phyloP scores from a whole-genome alignment of 1,140 invertebrate species.

The Lutraria rhynchaena region DNA sequence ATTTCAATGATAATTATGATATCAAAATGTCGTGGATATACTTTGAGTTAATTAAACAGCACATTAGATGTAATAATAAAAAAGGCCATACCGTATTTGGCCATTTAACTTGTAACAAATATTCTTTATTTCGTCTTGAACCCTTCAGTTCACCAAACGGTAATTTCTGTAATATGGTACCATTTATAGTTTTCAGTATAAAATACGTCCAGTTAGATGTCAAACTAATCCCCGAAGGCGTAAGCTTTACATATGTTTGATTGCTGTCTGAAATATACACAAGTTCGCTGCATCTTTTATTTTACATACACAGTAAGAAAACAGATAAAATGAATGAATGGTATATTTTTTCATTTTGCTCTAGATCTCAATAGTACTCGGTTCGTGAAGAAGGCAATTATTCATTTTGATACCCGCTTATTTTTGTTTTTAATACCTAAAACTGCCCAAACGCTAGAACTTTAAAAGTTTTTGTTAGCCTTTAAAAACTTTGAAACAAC shows the following conservation, averaged over 20 bases:
- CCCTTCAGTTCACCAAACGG: neutral
- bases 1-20: neutral
- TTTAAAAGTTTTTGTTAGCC: no score
- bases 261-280: slow-evolving; percentile 3
- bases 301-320: no score
- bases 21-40: neutral
- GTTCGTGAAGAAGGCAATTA: no score
- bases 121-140: slow-evolving; percentile 7
- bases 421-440: no score
- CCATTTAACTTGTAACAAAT: slow-evolving; percentile 15
- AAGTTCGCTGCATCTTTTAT: no score
- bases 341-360: no score
- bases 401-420: no score
- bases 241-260: slow-evolving; percentile 15
- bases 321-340: no score
- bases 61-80: neutral
- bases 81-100: slow-evolving; percentile 20
- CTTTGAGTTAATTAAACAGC: neutral
- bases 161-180: neutral
- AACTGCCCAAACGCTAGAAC: no score
- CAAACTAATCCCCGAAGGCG: neutral
- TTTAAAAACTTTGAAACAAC: no score
- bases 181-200: neutral
- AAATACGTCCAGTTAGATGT: slow-evolving; percentile 29
- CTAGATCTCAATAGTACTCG: no score